Evolutionary conservation across 2,797 vertebrate species (phyloP), one percentile per base, ranked within the genome.

Genomic region (Anableps anableps): DNA sequence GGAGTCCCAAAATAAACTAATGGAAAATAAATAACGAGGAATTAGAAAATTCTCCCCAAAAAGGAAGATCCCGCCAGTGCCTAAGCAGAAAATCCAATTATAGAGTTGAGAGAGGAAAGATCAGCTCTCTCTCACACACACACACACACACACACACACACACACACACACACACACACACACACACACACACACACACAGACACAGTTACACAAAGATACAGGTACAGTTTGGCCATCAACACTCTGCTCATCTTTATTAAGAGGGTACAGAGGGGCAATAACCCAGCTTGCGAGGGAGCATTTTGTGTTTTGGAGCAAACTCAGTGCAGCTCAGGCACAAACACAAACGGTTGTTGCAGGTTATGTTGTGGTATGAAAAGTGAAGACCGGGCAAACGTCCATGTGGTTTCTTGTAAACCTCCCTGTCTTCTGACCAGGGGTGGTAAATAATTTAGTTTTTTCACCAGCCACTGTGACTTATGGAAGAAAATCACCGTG

Each of bases 61-160:
- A 79, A 83, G 79, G 41, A 80, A 78, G 64, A 84, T 73, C 74
- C 62, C 78, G 68, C 8, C 43, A 36, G 64, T 26, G 73, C 74
- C 74, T 78, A 82, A 83, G 77, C 72, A 83, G 77, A 87, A 80
- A 89, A 83, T 82, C 77, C 80, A 90, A 80, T 90, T 88, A 81
- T 58, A 81, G 73, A 83, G 74, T 64, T 34, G 53, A 17, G 75
- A 84, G 77, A 81, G 70, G 74, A 68, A 64, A 77, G 86, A 90
- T 78, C 77, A 79, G 75, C 86, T 89, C 80, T 1, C 77, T 78
- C 43, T 79, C 58, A 83, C 66, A 86, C 34, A 26, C 55, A n/a
- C 55, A 0, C 68, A 76, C 58, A 2, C 79, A 45, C 5, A 6
- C 16, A 26, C 66, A 11, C 48, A 41, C 77, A 79, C 41, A 78